Base-by-base conservation (phyloP, 2,888 invertebrate species). In the Pilophorus perplexus region DNA sequence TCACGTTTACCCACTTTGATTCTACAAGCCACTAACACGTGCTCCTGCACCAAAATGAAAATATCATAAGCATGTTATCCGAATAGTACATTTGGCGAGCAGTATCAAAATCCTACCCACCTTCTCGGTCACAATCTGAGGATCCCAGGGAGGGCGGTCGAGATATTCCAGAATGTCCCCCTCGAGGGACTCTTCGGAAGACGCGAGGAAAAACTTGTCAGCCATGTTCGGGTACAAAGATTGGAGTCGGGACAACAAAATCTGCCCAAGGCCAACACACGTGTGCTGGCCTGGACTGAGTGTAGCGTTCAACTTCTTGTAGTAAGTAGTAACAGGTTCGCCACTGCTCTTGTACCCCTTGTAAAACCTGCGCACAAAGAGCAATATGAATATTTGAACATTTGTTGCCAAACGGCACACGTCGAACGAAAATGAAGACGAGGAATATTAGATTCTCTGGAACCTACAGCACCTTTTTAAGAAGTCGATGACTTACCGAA, bases 191-290 rank as follows among this genome's bases (percentile, higher is more conserved):
- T 94, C 94, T 79, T 93, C 93, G 75, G 93, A 93, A 12, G 93
- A 93, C 55, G 88, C 87, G 73, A 93, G 80, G 74, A 84, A 88
- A 68, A 88, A 79, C 74, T 84, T 82, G 67, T 82, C 80, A 37
- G 83, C 82, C 73, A 90, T 79, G 55, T 86, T 85, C 16, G 71
- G 71, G 22, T 70, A 71, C 37, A 83, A 81, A 74, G 84, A 79
- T 70, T 85, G 83, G 69, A 88, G 76, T 59, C 86, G 82, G 70
- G 83, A 79, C 75, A 90, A 82, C 72, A 93, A 80, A 78, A 90
- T 90, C 74, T 91, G 83, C 72, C 90, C 90, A 70, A 94, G 79
- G 20, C 93, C 93, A 55, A 94, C 93, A 76, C 94, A 94, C 65
- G 93, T 93, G 78, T 91, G 87, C 77, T 89, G 88, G 73, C 85